Evolutionary conservation across 2,888 invertebrate genomes (phyloP).

Genomic region (Cartodere bifasciata): DNA sequence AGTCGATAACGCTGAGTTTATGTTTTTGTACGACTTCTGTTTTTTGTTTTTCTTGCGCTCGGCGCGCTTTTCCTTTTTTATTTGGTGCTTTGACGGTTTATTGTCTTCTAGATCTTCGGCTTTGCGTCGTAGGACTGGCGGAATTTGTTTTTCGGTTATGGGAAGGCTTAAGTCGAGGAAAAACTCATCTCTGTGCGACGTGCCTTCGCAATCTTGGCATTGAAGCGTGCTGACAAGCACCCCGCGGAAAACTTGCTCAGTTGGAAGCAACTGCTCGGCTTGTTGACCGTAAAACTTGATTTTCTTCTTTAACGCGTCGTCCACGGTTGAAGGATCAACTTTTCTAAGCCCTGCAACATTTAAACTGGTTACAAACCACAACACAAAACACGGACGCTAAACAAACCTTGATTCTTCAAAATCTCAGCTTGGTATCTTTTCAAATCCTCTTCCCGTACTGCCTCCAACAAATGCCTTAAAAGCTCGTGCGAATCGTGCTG

Average conservation of each 20-base stretch:
- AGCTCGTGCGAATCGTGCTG: slow-evolving; percentile 97
- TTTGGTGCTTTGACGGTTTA: slow-evolving; percentile 50
- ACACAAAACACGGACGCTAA: not conserved
- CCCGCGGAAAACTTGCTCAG: slow-evolving; percentile 90
- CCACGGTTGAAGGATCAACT: slow-evolving; percentile 62
- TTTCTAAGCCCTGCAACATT: slow-evolving; percentile 41
- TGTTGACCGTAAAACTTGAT: slow-evolving; percentile 76
- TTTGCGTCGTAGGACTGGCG: slow-evolving; percentile 44
- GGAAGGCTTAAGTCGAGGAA: slow-evolving; percentile 90
- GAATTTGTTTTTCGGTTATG: slow-evolving; percentile 63
- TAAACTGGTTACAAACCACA: slow-evolving; percentile 2
- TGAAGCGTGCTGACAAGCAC: slow-evolving; percentile 78
- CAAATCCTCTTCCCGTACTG: slow-evolving; percentile 62
- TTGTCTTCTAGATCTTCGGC: slow-evolving; percentile 37
- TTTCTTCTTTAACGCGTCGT: slow-evolving; percentile 60
- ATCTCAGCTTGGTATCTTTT: slow-evolving; percentile 76
- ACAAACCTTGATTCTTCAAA: slow-evolving; percentile 52
- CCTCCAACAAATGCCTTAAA: slow-evolving; percentile 78
- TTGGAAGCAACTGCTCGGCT: slow-evolving; percentile 63
- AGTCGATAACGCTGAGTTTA: slow-evolving; percentile 3
- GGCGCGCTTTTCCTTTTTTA: slow-evolving; percentile 49
- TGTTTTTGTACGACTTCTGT: slow-evolving; percentile 29
- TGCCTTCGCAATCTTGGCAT: slow-evolving; percentile 80
- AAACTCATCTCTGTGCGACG: slow-evolving; percentile 78
- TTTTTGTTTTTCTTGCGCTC: slow-evolving; percentile 43